These are phyloP conservation scores for Aspidapion aeneum DNA, from an alignment of 2,888 invertebrate genomes.

Conservation along the genomic window DNA sequence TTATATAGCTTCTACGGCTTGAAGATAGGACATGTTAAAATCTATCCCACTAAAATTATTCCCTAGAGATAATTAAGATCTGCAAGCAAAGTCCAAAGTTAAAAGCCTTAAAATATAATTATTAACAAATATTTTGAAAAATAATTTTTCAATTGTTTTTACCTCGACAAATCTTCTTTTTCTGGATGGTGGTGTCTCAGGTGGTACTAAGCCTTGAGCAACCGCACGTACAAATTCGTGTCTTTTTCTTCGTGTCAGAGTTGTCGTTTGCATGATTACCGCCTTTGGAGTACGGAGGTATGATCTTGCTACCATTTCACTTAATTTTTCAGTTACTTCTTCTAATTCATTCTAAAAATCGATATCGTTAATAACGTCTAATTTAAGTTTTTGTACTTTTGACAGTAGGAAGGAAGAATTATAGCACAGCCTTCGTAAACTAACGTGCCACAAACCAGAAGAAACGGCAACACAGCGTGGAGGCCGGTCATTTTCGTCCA, in stretches of 20 bases:
- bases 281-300: constrained; percentile 60
- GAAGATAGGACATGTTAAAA: too few species aligned
- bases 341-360: constrained; percentile 59
- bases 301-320: constrained; percentile 62
- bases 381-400: constrained; percentile 2
- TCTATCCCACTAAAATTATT: too few species aligned
- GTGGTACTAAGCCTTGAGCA: constrained; percentile 54
- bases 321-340: constrained; percentile 61
- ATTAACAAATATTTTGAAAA: too few species aligned
- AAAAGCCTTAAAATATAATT: too few species aligned
- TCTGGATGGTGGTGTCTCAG: constrained; percentile 59
- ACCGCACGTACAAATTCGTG: constrained; percentile 62
- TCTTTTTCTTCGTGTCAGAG: constrained; percentile 56
- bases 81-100: too few species aligned
- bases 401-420: not conserved
- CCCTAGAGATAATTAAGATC: too few species aligned
- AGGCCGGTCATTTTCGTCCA: too few species aligned
- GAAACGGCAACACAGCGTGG: too few species aligned
- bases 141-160: too few species aligned
- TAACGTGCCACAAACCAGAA: too few species aligned
- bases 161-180: constrained; percentile 50
- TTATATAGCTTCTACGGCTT: too few species aligned
- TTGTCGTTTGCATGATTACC: constrained; percentile 59
- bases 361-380: constrained; percentile 5
- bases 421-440: too few species aligned